phyloP scores from a whole-genome alignment of 1,140 invertebrate species.

The Plectrocnemia conspersa region DNA sequence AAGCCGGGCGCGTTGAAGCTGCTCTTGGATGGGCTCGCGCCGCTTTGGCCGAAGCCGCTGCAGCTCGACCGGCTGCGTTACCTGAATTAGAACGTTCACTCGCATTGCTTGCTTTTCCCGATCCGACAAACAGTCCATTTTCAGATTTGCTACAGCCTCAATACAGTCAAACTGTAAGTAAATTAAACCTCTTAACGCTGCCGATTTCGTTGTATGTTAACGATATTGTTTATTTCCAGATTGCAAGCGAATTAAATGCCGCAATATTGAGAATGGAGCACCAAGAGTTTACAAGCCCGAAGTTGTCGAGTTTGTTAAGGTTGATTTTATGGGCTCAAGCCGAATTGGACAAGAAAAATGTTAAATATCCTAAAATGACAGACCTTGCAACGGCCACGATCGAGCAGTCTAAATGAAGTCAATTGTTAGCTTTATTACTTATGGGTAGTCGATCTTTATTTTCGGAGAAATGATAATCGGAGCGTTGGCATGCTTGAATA shows the following conservation, averaged over 20 bases:
- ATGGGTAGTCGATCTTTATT: no score
- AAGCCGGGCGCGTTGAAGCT: conserved; percentile 83
- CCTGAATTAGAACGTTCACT: conserved; percentile 80
- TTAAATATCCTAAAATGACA: conserved; percentile 90
- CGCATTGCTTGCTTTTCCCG: conserved; percentile 93
- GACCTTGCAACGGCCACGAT: conserved; percentile 78
- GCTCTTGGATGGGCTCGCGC: conserved; percentile 94
- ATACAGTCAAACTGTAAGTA: conserved; percentile 83
- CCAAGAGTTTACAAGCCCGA: conserved; percentile 80
- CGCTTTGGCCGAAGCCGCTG: conserved; percentile 86
- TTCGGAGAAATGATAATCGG: no score
- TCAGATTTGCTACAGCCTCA: conserved; percentile 88
- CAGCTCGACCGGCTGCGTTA: conserved; percentile 75
- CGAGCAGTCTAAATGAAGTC: conserved; percentile 65
- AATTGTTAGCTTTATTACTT: no score
- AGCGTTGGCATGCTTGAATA: no score
- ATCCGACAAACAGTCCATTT: conserved; percentile 91
- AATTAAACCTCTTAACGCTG: conserved; percentile 16
- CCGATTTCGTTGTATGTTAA: neutral
- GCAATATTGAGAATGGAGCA: conserved; percentile 91
- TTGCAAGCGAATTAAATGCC: conserved; percentile 95
- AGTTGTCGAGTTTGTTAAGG: conserved; percentile 86
- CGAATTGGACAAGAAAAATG: conserved; percentile 89
- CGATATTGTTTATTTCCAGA: conserved; percentile 54
- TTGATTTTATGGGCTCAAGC: conserved; percentile 94